These are phyloP conservation scores for Euthynnus affinis DNA, from an alignment of 2,797 vertebrate species.

Conservation along the genomic window DNA sequence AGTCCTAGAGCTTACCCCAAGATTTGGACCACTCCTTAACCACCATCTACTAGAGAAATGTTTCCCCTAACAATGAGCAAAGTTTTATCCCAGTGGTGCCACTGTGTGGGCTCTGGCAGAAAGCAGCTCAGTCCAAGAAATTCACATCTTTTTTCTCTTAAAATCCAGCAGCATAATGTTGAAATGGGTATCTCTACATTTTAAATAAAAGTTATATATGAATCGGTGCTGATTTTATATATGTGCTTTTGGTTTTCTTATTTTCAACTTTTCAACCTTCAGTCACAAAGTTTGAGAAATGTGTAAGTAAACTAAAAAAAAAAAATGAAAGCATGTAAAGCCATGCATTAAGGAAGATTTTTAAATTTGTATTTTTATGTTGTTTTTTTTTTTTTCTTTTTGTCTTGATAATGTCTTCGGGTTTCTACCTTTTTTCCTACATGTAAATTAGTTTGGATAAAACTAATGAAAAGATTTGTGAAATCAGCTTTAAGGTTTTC, in stretches of 20 bases:
- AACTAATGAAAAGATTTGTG: conserved; percentile 92
- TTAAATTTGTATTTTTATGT: conserved; percentile 99
- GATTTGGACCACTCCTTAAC: conserved; percentile 86
- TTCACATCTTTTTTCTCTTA: conserved; percentile 86
- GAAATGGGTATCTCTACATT: conserved; percentile 99
- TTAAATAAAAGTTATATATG: conserved; percentile 99
- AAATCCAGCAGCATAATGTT: conserved; percentile 99
- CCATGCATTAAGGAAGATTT: conserved; percentile 99
- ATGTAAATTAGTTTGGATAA: conserved; percentile 99
- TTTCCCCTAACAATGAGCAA: conserved; percentile 74
- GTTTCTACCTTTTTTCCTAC: conserved; percentile 98
- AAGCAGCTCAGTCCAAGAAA: conserved; percentile 88
- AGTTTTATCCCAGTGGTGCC: conserved; percentile 93
- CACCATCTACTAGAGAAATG: conserved; percentile 85
- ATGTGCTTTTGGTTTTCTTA: conserved; percentile 98
- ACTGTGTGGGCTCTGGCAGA: conserved; percentile 94
- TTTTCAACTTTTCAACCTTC: conserved; percentile 96
- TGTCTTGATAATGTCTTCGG: conserved; percentile 99
- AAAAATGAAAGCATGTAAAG: conserved; percentile 92
- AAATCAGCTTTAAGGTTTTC: conserved; percentile 96
- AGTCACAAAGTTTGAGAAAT: conserved; percentile 97
- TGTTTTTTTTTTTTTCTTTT: conserved; percentile 93
- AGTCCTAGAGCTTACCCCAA: conserved; percentile 79
- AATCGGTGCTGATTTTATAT: conserved; percentile 99
- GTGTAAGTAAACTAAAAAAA: conserved; percentile 93